These are phyloP conservation scores for Sphyrna mokarran DNA, from an alignment of 2,113 vertebrate genomes.

Conservation along the genomic window DNA sequence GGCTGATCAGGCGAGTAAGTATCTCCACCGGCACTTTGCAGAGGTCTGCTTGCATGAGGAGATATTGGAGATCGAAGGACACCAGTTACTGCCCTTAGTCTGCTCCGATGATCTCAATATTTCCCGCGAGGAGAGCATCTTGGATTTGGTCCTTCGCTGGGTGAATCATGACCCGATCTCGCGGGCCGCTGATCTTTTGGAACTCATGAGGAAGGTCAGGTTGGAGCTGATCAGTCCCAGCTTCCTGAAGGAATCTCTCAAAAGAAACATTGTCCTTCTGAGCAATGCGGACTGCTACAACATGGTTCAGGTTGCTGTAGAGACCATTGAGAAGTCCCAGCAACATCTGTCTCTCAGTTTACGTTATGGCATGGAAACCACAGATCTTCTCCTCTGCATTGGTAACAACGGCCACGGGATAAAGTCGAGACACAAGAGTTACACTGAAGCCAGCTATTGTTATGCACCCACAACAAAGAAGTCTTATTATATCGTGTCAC, in stretches of 20 bases:
- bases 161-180: conserved; percentile 61
- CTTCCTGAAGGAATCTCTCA: conserved; percentile 71
- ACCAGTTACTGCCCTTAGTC: conserved; percentile 75
- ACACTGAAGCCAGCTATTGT: conserved; percentile 84
- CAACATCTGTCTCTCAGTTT: conserved; percentile 65
- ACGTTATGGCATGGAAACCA: conserved; percentile 92
- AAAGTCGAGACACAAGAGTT: conserved; percentile 73
- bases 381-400: conserved; percentile 82
- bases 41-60: conserved; percentile 85
- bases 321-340: conserved; percentile 54
- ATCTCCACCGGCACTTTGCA: conserved; percentile 77
- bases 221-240: conserved; percentile 70
- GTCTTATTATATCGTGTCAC: conserved; percentile 86
- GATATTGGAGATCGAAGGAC: conserved; percentile 76
- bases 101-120: conserved; percentile 88
- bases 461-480: conserved; percentile 69
- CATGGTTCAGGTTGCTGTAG: conserved; percentile 59
- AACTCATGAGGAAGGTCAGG: conserved; percentile 80
- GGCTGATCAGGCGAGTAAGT: conserved; percentile 70
- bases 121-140: conserved; percentile 80
- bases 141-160: conserved; percentile 86
- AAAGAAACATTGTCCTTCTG: conserved; percentile 74
- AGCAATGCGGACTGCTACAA: conserved; percentile 66
- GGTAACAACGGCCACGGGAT: conserved; percentile 83
- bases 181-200: conserved; percentile 62